Evolutionary conservation across 2,113 vertebrate species (phyloP).

Genomic region (Tor tambroides): DNA sequence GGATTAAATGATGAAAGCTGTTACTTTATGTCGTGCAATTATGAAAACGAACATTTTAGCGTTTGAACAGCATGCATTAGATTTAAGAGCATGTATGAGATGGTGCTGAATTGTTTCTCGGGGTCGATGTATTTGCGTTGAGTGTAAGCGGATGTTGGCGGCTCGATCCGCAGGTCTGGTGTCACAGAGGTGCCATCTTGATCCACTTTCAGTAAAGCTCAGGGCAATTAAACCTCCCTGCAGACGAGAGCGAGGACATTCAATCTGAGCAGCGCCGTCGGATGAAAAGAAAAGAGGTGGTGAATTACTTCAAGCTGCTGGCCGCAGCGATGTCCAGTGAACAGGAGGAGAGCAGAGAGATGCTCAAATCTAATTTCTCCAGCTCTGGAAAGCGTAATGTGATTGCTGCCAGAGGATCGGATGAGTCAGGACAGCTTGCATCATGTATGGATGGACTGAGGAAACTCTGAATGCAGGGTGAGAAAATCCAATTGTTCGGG

Average conservation of each 20-base stretch:
- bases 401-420: slow-evolving; percentile 35
- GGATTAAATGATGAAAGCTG: too few species aligned
- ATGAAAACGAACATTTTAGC: too few species aligned
- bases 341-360: slow-evolving; percentile 39
- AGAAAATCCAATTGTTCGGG: slow-evolving; percentile 4
- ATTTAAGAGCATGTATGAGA: neutral
- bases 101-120: neutral
- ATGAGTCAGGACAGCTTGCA: slow-evolving; percentile 19
- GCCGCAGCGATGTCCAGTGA: slow-evolving; percentile 40
- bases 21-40: too few species aligned
- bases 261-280: slow-evolving; percentile 8
- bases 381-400: slow-evolving; percentile 54
- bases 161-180: neutral
- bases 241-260: slow-evolving; percentile 44
- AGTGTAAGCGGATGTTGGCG: neutral
- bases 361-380: slow-evolving; percentile 50
- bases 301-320: slow-evolving; percentile 59
- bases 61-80: neutral
- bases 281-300: slow-evolving; percentile 27
- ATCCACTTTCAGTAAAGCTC: slow-evolving; percentile 52
- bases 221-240: slow-evolving; percentile 41
- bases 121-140: neutral
- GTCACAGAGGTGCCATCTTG: slow-evolving; percentile 35
- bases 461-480: neutral
- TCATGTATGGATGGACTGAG: neutral